Conservation (phyloP, 2,888 invertebrate species). For the Pachymerium ferrugineum region DNA sequence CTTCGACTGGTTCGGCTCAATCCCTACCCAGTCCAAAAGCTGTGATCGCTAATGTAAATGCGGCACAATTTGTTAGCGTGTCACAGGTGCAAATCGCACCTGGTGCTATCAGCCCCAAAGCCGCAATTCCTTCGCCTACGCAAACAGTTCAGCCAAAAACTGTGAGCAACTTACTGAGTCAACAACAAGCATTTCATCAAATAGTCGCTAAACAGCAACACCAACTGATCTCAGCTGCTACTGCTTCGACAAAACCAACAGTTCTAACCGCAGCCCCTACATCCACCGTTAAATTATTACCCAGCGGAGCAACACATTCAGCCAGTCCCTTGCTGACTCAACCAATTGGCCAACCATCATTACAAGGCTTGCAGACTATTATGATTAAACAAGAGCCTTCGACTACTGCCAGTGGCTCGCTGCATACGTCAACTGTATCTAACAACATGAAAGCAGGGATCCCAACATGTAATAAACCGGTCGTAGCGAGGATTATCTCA, state of each 20-base stretch:
- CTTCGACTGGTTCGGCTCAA: slow-evolving; percentile 34
- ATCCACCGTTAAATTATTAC: slow-evolving; percentile 32
- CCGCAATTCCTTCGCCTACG: neutral
- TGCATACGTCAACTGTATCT: neutral
- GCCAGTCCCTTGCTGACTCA: neutral
- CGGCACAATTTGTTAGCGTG: slow-evolving; percentile 38
- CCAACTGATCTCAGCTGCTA: neutral
- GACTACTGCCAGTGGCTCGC: neutral
- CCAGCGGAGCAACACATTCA: slow-evolving; percentile 29
- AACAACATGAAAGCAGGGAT: slow-evolving; percentile 12
- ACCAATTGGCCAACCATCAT: slow-evolving; percentile 29
- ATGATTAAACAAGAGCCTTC: slow-evolving; percentile 36
- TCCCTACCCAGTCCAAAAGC: slow-evolving; percentile 37
- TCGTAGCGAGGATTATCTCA: slow-evolving; percentile 36
- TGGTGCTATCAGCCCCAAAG: neutral
- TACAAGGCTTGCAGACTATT: slow-evolving; percentile 36
- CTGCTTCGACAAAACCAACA: neutral
- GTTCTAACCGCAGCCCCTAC: slow-evolving; percentile 28
- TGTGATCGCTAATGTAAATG: slow-evolving; percentile 38
- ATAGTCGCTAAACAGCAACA: slow-evolving; percentile 27
- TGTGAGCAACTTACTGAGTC: slow-evolving; percentile 34
- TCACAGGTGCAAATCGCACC: slow-evolving; percentile 29
- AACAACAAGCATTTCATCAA: slow-evolving; percentile 31
- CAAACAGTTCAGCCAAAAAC: slow-evolving; percentile 33
- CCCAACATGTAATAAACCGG: slow-evolving; percentile 33